Evolutionary conservation across 2,888 invertebrate genomes (phyloP), one percentile per base, ranked within the genome.

Genomic region (Autographa pulchrina): DNA sequence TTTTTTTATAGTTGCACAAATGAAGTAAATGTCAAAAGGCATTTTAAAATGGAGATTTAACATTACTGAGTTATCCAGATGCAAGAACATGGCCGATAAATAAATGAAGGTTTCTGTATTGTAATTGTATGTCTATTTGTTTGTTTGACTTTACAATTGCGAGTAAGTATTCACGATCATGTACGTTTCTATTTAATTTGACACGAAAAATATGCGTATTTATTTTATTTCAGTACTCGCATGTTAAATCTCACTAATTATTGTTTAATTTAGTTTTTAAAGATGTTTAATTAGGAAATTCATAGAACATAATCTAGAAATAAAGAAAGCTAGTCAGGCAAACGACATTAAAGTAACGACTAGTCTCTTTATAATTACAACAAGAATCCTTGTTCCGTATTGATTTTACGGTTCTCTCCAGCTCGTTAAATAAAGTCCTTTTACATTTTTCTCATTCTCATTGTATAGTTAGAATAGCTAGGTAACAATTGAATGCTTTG

Each of bases 291-390:
- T 48, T n/a, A n/a, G 48, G 7, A n/a, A 6, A n/a, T 16, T 48
- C 3, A n/a, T 48, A n/a, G n/a, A 43, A 43, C 14, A 16, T 0
- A 41, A 41, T 25, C 25, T 25, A 6, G 52, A 18, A 20, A 18
- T 18, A 18, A 6, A 13, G 20, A 54, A 54, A 18, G 20, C 54
- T 20, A 11, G 20, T 20, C 18, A 20, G 20, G 20, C 48, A 48
- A 54, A 20, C 54, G 13, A 54, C 54, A 54, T 20, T 54, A 20
- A 18, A 54, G 20, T 18, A 18, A 54, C 20, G 54, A 20, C 20
- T 54, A 54, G 54, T 20, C 54, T 54, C 54, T 20, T 25, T 25
- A 56, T 56, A 56, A 56, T 56, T 25, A 20, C 13, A 56, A 56
- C 54, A 25, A 56, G 20, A 56, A 56, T 56, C 11, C 54, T 20